Evolutionary conservation across 53 echinoderm and acorn worm genomes (phyloP), one percentile per base, ranked within the genome.

Genomic region (Antedon mediterranea): DNA sequence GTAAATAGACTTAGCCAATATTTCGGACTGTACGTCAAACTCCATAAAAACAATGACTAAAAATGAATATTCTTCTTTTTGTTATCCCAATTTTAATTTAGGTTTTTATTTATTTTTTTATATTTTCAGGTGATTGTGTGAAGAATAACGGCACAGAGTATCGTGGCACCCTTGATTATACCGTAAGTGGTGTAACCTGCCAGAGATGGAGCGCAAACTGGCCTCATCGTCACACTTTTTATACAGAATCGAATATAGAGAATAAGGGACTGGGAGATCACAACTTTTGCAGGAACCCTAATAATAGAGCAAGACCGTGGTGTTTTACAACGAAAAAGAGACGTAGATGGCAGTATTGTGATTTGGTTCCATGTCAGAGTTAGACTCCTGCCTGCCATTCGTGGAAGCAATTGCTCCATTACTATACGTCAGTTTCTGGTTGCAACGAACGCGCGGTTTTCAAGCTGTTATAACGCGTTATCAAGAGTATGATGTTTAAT

Each of bases 241-340:
- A 82, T 43, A 72, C 77, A 76, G 2, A 18, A 57, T 18, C 7
- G 7, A 57, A 57, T 57, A 23, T 57, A 57, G 43, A 84, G 57
- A 78, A 76, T 74, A 85, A 80, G 43, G 97, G 97, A 8, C 71
- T 97, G 2, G 97, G 97, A 4, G 81, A 87, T 33, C 97, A 97
- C 75, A 97, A 97, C 82, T 89, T 74, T 81, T 97, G 97, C 82
- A 84, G 97, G 23, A 97, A 97, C 86, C 97, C 97, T 0, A 82
- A 81, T 34, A 80, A 92, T 42, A 83, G 81, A 74, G 78, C 79
- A 13, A 87, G 78, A 71, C 97, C 97, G 6, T 97, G 97, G 97
- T 97, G 97, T 41, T 97, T 82, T 32, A 97, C 97, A 18, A 92
- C 89, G 27, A 82, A 87, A 28, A 87, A 78, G 86, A 81, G 83